Evolutionary conservation across 2,113 vertebrate species (phyloP), one percentile per base, ranked within the genome.

Genomic region (Xyliphius kryptos): DNA sequence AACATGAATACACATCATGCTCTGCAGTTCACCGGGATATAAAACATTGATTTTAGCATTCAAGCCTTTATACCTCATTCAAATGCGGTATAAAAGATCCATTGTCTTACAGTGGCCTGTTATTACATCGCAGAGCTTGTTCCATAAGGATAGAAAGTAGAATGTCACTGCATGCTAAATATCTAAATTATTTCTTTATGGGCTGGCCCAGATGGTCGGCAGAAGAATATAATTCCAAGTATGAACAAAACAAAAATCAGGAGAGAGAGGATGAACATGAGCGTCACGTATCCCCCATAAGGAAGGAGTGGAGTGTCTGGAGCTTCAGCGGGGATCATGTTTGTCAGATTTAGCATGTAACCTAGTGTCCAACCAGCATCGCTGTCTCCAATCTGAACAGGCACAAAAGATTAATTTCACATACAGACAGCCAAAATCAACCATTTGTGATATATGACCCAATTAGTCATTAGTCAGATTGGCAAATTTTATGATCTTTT

Each of bases 291-390:
- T 46, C 89, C 85, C 4, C 81, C 36, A 0, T 91, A 57, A 43
- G 91, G 81, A 19, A 99, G 83, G 7, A 85, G 91, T 0, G 78
- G 79, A 0, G 66, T 9, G 2, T 82, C 48, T 0, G 89, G 89
- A 50, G 87, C 76, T 74, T 97, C 96, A 1, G 96, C 89, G 0
- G 92, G 92, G 50, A 99, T 97, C 93, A 94, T 96, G 81, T 99
- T 99, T 81, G 96, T 99, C 74, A 97, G 83, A 74, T 98, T 99
- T 74, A 99, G 81, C 96, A 99, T 98, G 84, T 97, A 98, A 71
- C 96, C 96, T 78, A 99, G 80, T 3, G 92, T 97, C 96, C 96
- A 99, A 2, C 96, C 96, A 0, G 90, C 92, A 3, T 91, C 91
- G 0, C 87, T 94, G 67, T 72, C 81, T 57, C 80, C 40, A 0